Percentiles rank a stretch among this genome's conserved stretches.
phyloP scores from a whole-genome alignment of 2,797 vertebrate species.

The Hydrolagus colliei region DNA sequence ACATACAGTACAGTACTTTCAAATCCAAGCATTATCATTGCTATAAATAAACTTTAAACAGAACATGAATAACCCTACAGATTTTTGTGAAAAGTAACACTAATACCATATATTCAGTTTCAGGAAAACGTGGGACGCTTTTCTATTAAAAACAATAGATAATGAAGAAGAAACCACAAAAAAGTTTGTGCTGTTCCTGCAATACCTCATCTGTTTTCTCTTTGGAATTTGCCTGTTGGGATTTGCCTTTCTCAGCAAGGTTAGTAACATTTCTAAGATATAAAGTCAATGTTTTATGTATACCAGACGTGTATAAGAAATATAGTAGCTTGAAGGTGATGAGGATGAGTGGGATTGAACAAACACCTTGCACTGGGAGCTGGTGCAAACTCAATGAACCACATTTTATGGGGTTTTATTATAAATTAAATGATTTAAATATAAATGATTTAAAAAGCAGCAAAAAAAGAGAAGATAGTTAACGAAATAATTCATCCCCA shows the following conservation, averaged over 20 bases:
- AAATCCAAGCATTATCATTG: not conserved
- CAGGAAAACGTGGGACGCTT: constrained; percentile 22
- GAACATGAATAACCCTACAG: not conserved
- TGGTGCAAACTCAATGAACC: too few species aligned
- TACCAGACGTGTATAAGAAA: not conserved
- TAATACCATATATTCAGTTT: too few species aligned
- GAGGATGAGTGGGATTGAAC: too few species aligned
- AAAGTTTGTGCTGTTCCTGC: constrained; percentile 51
- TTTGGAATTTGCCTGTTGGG: constrained; percentile 57
- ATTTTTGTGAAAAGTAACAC: not conserved
- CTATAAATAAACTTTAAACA: not conserved
- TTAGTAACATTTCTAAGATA: constrained; percentile 36
- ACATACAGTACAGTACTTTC: too few species aligned
- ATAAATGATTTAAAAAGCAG: too few species aligned
- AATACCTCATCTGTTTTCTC: constrained; percentile 55
- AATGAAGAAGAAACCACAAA: constrained; percentile 60
- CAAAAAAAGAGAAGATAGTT: too few species aligned
- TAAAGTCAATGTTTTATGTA: not conserved
- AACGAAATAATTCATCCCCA: too few species aligned
- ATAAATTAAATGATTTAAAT: too few species aligned
- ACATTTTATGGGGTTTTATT: too few species aligned
- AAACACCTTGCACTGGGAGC: too few species aligned
- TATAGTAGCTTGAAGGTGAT: not conserved
- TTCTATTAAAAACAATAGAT: constrained; percentile 54
- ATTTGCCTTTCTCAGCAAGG: constrained; percentile 59